Base-by-base conservation (phyloP, 2,888 invertebrate genomes). In the Cistogaster globosa region DNA sequence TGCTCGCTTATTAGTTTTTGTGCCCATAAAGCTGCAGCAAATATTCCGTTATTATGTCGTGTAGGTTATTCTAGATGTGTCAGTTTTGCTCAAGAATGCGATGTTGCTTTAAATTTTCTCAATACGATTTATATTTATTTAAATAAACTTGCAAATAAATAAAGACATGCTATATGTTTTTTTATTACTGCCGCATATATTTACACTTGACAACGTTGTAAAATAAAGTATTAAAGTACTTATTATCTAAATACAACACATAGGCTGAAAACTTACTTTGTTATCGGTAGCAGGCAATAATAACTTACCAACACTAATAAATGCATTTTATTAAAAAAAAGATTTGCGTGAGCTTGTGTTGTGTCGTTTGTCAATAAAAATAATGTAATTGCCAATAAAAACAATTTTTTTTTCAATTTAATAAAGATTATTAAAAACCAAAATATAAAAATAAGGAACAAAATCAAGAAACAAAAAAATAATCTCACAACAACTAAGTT, bases 231-330 rank as follows among this genome's bases (percentile, higher is more conserved):
- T 3, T 9, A 3, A 45, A 8, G 22, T n/a, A 5, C 0, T n/a
- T 22, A 0, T 12, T 3, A 1, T 38, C 11, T 18, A 26, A 67
- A 68, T 80, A 18, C 68, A 75, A 55, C 74, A 36, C 74, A 14
- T 81, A 65, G 26, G 51, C 75, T 68, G 16, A 63, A 62, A 63
- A 69, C 8, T n/a, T 11, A 69, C 57, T 71, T 58, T 69, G 69
- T 71, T 82, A 82, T 82, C 82, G 82, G 76, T 82, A 76, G 22
- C 20, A 20, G 2, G 0, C 22, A 51, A 58, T 71, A 58, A 18
- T 62, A 48, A 58, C 63, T 76, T 76, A 82, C 76, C 82, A 76
- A 76, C 82, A 82, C 82, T 76, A 42, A 20, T 26, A 68, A 80
- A 53, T 82, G 82, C 82, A 76, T 76, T 76, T 76, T 53, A 58